Evolutionary conservation across 2,888 invertebrate species (phyloP).

Genomic region (Archips crataeganus): DNA sequence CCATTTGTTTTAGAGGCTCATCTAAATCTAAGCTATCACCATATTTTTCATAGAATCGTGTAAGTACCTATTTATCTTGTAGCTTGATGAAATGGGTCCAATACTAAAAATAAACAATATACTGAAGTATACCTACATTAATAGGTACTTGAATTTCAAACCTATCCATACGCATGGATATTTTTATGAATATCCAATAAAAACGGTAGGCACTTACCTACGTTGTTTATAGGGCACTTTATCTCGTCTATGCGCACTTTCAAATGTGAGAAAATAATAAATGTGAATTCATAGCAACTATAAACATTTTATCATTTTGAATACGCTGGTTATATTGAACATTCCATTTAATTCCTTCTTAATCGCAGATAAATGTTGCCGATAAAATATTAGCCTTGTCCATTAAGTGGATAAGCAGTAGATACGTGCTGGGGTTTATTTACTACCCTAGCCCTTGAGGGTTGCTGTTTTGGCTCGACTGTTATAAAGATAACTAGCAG

Average conservation of each 20-base stretch:
- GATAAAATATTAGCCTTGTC: conserved; percentile 4
- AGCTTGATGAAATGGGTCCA: neutral
- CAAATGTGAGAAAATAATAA: neutral
- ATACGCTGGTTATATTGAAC: neutral
- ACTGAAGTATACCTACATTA: neutral
- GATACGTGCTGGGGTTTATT: neutral
- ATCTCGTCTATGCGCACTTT: neutral
- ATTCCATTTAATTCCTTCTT: conserved; percentile 2
- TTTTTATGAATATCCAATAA: neutral
- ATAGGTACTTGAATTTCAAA: neutral
- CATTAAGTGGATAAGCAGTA: neutral
- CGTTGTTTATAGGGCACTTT: conserved; percentile 14
- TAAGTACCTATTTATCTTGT: neutral
- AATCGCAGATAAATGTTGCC: conserved; percentile 7
- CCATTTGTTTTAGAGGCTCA: too few relatives aligned
- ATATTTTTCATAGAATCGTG: too few relatives aligned
- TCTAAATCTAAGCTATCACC: too few relatives aligned
- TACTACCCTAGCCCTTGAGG: neutral
- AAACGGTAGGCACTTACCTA: neutral
- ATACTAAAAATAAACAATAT: neutral
- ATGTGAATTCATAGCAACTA: conserved; percentile 10
- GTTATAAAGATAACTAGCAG: neutral
- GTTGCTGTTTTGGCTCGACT: neutral
- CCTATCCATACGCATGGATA: neutral
- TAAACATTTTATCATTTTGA: conserved; percentile 16